Conservation (phyloP, 23 tunicate genomes). For the Phallusia fumigata region DNA sequence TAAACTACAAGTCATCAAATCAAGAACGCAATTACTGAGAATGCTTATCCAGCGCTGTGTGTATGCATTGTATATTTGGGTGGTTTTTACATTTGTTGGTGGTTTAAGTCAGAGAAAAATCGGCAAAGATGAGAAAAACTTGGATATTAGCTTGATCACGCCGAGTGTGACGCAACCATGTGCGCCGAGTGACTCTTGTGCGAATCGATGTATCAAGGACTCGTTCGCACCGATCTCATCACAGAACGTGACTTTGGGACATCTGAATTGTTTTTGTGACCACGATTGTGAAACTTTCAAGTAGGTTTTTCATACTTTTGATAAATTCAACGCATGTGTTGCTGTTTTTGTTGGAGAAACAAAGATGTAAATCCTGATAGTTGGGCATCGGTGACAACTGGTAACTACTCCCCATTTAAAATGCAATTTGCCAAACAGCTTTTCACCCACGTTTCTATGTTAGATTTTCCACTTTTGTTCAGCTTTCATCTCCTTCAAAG, state of each 20-base stretch:
- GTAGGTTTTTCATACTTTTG: slow-evolving; percentile 21
- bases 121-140: not conserved
- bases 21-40: not conserved
- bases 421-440: too few species aligned
- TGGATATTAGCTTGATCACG: not conserved
- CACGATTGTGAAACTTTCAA: slow-evolving; percentile 52
- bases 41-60: not conserved
- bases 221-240: not conserved
- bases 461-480: too few species aligned
- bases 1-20: not conserved
- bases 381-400: too few species aligned
- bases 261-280: slow-evolving; percentile 73
- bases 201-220: slow-evolving; percentile 45
- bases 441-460: too few species aligned
- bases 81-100: not conserved
- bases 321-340: too few species aligned
- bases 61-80: not conserved
- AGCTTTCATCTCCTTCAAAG: too few species aligned
- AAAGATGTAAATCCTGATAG: too few species aligned
- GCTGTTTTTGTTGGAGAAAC: too few species aligned
- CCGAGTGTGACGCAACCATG: slow-evolving; percentile 28
- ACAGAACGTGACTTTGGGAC: slow-evolving; percentile 41
- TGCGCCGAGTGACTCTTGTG: slow-evolving; percentile 45
- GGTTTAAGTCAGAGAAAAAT: too few species aligned
- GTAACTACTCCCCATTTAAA: too few species aligned